Base-by-base conservation (phyloP, 1,140 invertebrate species). In the Megalopta genalis region DNA sequence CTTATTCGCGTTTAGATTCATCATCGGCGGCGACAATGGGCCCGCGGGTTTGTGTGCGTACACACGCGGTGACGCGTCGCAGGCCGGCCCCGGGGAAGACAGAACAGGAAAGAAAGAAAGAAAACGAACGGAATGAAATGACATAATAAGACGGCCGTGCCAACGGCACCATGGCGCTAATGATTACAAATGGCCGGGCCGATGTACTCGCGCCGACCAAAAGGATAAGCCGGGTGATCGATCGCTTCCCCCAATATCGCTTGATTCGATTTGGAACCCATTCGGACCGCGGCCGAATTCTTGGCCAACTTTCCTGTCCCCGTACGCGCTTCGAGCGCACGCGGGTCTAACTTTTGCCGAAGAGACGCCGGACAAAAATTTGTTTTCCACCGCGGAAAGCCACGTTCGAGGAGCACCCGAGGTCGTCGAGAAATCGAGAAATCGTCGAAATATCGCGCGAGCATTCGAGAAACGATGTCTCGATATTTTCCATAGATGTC, bases 181-280 rank as follows among this genome's bases (percentile, higher is more conserved):
- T 90, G 89, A 90, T 90, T 90, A 90, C 85, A 89, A 90, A 90
- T 90, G 88, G 84, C 77, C 80, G 81, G 42, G 54, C 75, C 77
- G 64, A 74, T 78, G 71, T 84, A 76, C 65, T 78, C 65, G 68
- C 21, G 75, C 69, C 83, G 80, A 74, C 77, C 80, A 76, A 86
- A 86, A 81, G 69, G 77, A 86, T 73, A 79, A 74, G 69, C 52
- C 79, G 59, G 68, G 49, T 81, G 84, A 87, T 87, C 82, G 85
- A 87, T 86, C 78, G 85, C 60, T 75, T 70, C 54, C 62, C 76
- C 74, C 66, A 78, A 86, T 86, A 81, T 83, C 78, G 37, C 71
- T 80, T 73, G 74, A 83, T 86, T 86, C 78, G 86, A 87, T 86
- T 80, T 87, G 82, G 75, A 70, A 81, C 65, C 76, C 71, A 60